phyloP scores from a whole-genome alignment of 1,140 invertebrate genomes.

The Schlechtendalia chinensis region DNA sequence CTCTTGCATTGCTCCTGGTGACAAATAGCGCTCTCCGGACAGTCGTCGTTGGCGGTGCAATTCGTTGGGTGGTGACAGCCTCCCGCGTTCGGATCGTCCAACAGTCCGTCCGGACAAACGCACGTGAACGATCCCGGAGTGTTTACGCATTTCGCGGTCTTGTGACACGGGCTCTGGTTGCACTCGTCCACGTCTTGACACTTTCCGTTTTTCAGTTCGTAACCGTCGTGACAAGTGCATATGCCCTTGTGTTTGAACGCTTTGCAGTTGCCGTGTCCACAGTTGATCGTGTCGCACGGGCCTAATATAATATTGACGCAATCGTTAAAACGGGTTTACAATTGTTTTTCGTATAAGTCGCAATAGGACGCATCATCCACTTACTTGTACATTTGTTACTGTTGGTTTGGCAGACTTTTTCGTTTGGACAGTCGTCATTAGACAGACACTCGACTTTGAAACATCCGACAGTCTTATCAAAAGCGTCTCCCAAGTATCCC shows the following conservation, averaged over 20 bases:
- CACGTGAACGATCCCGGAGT: slow-evolving; percentile 72
- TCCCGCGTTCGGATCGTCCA: slow-evolving; percentile 63
- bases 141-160: slow-evolving; percentile 73
- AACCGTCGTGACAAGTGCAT: slow-evolving; percentile 77
- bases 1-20: slow-evolving; percentile 74
- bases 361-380: too few relatives aligned
- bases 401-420: slow-evolving; percentile 76
- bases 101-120: slow-evolving; percentile 67
- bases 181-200: slow-evolving; percentile 71
- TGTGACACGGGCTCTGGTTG: slow-evolving; percentile 64
- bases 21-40: slow-evolving; percentile 81
- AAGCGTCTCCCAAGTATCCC: slow-evolving; percentile 73
- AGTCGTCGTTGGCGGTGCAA: slow-evolving; percentile 75
- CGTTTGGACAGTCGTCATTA: slow-evolving; percentile 82
- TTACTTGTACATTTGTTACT: slow-evolving; percentile 81
- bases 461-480: slow-evolving; percentile 65
- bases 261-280: slow-evolving; percentile 65
- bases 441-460: slow-evolving; percentile 71
- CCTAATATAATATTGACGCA: too few relatives aligned
- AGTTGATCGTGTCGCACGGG: slow-evolving; percentile 72
- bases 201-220: slow-evolving; percentile 59
- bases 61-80: slow-evolving; percentile 65
- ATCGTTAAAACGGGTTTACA: too few relatives aligned
- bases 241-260: slow-evolving; percentile 63
- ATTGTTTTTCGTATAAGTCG: too few relatives aligned